These are phyloP conservation scores for Chaenocephalus aceratus DNA, from an alignment of 2,113 vertebrate species.

Conservation along the genomic window DNA sequence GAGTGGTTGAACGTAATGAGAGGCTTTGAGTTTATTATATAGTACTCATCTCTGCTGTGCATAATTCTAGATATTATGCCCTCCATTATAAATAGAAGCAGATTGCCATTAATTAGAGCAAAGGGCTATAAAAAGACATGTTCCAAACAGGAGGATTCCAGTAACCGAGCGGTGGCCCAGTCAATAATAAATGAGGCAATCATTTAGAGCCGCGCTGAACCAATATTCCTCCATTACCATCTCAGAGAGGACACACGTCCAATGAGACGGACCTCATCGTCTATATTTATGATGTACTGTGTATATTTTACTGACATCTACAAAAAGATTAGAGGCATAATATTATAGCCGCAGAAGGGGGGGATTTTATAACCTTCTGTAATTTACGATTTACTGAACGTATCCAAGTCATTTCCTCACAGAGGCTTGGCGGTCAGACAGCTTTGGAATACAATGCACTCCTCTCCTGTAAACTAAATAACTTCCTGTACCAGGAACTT, in stretches of 20 bases:
- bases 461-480: not conserved
- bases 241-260: not conserved
- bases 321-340: conserved; percentile 19
- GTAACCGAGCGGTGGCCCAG: conserved; percentile 37
- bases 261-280: not conserved
- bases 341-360: not conserved
- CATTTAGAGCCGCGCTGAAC: conserved; percentile 61
- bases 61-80: conserved; percentile 41
- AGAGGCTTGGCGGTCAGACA: conserved; percentile 3
- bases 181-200: conserved; percentile 76
- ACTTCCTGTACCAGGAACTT: not conserved
- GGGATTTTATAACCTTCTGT: not conserved
- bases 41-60: not conserved
- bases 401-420: conserved; percentile 10
- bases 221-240: conserved; percentile 35
- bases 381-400: conserved; percentile 20
- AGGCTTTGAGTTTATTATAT: conserved; percentile 9
- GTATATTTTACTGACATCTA: conserved; percentile 8
- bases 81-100: conserved; percentile 58
- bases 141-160: conserved; percentile 48
- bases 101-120: conserved; percentile 62
- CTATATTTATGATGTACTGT: not conserved
- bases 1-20: not conserved
- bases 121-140: conserved; percentile 55
- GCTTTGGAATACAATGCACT: not conserved